Conservation (phyloP, 2,113 vertebrate species). For the Gobius niger region DNA sequence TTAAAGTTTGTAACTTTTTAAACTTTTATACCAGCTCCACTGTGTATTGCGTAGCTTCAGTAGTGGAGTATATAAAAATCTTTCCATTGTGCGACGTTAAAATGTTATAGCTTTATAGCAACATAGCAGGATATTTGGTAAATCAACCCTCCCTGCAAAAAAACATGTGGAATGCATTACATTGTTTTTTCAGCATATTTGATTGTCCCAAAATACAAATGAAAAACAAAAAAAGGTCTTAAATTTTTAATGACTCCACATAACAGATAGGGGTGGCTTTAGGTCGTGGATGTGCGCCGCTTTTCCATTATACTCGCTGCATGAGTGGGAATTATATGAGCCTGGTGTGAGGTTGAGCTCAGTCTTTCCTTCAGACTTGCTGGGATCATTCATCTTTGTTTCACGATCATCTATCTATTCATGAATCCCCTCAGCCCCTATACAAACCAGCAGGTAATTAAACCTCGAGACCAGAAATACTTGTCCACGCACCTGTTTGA, state of each 20-base stretch:
- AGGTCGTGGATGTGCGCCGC: neutral
- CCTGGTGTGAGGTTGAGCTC: conserved; percentile 26
- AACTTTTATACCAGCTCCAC: too few relatives aligned
- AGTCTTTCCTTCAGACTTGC: conserved; percentile 19
- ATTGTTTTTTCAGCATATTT: neutral
- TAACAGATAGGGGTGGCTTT: neutral
- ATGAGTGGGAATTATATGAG: conserved; percentile 13
- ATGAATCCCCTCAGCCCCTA: conserved; percentile 10
- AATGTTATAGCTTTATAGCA: too few relatives aligned
- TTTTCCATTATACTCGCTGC: conserved; percentile 35
- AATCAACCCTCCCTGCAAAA: too few relatives aligned
- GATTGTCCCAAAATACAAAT: neutral
- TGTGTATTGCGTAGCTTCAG: too few relatives aligned
- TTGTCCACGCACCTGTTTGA: conserved; percentile 40
- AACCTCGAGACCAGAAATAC: conserved; percentile 22
- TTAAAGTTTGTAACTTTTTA: too few relatives aligned
- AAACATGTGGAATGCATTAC: neutral
- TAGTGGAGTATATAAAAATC: too few relatives aligned
- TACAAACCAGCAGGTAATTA: conserved; percentile 24
- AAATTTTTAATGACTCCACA: neutral
- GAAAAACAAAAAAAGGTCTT: neutral
- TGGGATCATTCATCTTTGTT: conserved; percentile 27
- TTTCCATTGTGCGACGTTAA: too few relatives aligned
- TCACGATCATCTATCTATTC: conserved; percentile 28
- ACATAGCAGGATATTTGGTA: too few relatives aligned